These are phyloP conservation scores for Himantopus leucocephalus DNA, from an alignment of 2,113 vertebrate genomes.

Conservation along the genomic window DNA sequence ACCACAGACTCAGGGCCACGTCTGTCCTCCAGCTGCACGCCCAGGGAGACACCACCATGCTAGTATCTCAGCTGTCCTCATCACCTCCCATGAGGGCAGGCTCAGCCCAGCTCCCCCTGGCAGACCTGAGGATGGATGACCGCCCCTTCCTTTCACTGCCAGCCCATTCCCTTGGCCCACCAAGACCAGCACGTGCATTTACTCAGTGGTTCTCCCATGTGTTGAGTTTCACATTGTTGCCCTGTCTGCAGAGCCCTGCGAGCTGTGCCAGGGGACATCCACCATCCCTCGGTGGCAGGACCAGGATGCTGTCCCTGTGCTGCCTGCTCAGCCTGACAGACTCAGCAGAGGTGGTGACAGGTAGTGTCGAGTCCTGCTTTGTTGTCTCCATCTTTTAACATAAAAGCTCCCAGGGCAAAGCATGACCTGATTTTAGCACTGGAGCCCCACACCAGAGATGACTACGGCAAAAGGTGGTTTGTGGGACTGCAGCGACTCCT, in stretches of 20 bases:
- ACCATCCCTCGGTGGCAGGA: neutral
- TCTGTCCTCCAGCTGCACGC: neutral
- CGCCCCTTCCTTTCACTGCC: neutral
- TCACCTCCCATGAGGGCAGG: fast-evolving
- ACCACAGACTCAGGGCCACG: neutral
- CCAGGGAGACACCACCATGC: no score
- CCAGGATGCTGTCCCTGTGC: neutral
- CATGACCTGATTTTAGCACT: neutral
- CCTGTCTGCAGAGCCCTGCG: neutral
- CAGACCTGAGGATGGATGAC: neutral
- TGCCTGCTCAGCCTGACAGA: no score
- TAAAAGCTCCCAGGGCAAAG: neutral
- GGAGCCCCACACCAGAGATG: neutral
- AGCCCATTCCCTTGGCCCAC: neutral
- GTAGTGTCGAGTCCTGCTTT: neutral
- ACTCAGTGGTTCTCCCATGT: neutral
- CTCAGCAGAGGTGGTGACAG: neutral
- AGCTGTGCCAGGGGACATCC: neutral
- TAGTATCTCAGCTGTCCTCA: neutral
- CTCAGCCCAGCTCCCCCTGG: fast-evolving
- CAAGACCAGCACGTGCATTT: fast-evolving
- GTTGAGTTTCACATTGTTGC: neutral
- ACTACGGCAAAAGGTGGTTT: neutral
- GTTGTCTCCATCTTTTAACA: neutral
- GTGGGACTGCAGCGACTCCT: neutral